phyloP scores from a whole-genome alignment of 30 jellyfish, hydroid and myxozoan species.

The Rhopilema esculentum region DNA sequence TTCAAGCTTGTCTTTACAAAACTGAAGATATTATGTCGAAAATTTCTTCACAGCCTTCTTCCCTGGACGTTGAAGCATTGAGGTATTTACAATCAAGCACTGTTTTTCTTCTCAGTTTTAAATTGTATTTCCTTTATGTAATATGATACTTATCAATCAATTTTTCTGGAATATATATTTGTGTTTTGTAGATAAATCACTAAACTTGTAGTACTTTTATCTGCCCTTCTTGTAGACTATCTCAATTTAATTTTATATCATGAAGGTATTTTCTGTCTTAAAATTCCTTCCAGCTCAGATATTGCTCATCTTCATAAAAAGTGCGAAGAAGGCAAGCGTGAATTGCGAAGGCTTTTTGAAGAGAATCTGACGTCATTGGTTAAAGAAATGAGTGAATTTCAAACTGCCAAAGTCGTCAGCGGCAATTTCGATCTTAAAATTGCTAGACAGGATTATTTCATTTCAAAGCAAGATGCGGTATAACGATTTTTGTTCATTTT shows the following conservation, averaged over 20 bases:
- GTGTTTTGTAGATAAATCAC: too few species aligned
- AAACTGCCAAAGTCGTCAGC: slow-evolving; percentile 71
- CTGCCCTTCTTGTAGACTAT: too few species aligned
- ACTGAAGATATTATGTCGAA: slow-evolving; percentile 54
- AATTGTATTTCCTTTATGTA: too few species aligned
- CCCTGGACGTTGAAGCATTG: slow-evolving; percentile 14
- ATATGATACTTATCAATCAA: too few species aligned
- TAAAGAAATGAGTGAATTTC: slow-evolving; percentile 76
- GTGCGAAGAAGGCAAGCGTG: slow-evolving; percentile 62
- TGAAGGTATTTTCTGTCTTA: too few species aligned
- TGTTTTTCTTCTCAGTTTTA: background rate
- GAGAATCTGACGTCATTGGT: slow-evolving; percentile 70
- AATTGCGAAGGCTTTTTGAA: slow-evolving; percentile 33
- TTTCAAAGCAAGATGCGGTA: slow-evolving; percentile 89
- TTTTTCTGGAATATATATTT: too few species aligned
- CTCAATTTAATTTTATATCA: too few species aligned
- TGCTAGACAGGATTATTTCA: slow-evolving; percentile 91
- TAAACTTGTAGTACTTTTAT: too few species aligned
- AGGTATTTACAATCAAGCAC: background rate
- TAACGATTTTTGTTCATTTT: background rate
- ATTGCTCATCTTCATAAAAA: slow-evolving; percentile 29
- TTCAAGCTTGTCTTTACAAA: slow-evolving; percentile 55
- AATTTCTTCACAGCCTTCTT: slow-evolving; percentile 7
- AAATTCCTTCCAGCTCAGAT: slow-evolving; percentile 13
- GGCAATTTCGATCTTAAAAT: slow-evolving; percentile 94